phyloP scores from a whole-genome alignment of 2,888 invertebrate species.

The Polydrusus pterygomalis region DNA sequence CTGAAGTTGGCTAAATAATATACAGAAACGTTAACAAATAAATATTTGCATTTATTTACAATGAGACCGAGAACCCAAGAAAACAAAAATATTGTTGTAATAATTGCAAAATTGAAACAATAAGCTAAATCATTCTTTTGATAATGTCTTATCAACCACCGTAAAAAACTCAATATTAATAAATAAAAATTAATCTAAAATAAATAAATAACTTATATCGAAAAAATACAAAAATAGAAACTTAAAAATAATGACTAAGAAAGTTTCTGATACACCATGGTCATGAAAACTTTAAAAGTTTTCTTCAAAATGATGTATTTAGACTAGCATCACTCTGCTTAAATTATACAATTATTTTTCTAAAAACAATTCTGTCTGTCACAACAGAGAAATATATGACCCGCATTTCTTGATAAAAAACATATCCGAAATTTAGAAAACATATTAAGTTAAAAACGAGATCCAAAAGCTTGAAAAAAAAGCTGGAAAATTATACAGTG shows the following conservation, averaged over 20 bases:
- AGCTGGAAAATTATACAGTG: no score
- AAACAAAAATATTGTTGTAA: no score
- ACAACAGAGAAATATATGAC: neutral
- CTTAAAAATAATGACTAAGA: slow-evolving; percentile 52
- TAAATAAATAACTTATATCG: slow-evolving; percentile 25
- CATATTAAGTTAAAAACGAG: no score
- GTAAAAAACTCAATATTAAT: slow-evolving; percentile 42
- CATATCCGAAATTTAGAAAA: no score
- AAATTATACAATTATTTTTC: slow-evolving; percentile 37
- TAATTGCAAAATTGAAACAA: no score
- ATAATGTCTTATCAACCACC: slow-evolving; percentile 49
- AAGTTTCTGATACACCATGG: slow-evolving; percentile 41
- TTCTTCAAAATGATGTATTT: slow-evolving; percentile 30
- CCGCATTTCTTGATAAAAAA: no score
- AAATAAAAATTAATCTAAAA: slow-evolving; percentile 36
- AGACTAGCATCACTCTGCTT: slow-evolving; percentile 43
- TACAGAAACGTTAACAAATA: no score
- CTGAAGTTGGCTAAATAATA: no score
- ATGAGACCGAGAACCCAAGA: no score
- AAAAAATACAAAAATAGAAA: slow-evolving; percentile 35
- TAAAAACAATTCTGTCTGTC: neutral
- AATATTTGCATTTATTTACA: no score
- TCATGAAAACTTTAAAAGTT: slow-evolving; percentile 14
- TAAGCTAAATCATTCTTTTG: no score
- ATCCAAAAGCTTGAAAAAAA: no score